These are phyloP conservation scores for Germaria angustata DNA, from an alignment of 2,888 invertebrate species.

Conservation along the genomic window DNA sequence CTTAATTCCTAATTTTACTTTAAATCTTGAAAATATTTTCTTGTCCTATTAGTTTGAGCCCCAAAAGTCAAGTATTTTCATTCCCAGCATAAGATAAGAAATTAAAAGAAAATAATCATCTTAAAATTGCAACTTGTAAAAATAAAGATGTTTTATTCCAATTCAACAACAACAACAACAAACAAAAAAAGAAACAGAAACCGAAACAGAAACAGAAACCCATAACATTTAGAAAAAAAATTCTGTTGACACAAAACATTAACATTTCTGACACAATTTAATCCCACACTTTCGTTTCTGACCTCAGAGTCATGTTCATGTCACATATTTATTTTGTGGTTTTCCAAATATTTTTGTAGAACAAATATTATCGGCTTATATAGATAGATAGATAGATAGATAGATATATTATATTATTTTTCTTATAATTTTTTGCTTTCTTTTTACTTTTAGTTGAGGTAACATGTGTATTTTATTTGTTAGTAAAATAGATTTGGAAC, in stretches of 20 bases:
- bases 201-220: neutral
- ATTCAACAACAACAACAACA: no score
- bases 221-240: neutral
- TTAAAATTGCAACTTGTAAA: neutral
- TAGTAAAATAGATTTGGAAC: constrained; percentile 47
- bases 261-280: constrained; percentile 61
- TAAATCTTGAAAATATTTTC: no score
- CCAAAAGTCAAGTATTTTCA: no score
- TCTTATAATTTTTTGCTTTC: neutral
- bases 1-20: no score
- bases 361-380: constrained; percentile 60
- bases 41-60: no score
- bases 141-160: constrained; percentile 11
- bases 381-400: neutral
- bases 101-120: neutral
- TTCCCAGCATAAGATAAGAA: no score
- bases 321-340: constrained; percentile 66
- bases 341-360: constrained; percentile 55
- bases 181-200: no score
- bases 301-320: constrained; percentile 62
- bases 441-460: constrained; percentile 36
- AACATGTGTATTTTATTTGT: constrained; percentile 64
- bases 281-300: constrained; percentile 41
- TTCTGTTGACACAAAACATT: constrained; percentile 61
- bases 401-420: constrained; percentile 2